phyloP scores from a whole-genome alignment of 2,113 vertebrate genomes.

The Sigmodon hispidus region DNA sequence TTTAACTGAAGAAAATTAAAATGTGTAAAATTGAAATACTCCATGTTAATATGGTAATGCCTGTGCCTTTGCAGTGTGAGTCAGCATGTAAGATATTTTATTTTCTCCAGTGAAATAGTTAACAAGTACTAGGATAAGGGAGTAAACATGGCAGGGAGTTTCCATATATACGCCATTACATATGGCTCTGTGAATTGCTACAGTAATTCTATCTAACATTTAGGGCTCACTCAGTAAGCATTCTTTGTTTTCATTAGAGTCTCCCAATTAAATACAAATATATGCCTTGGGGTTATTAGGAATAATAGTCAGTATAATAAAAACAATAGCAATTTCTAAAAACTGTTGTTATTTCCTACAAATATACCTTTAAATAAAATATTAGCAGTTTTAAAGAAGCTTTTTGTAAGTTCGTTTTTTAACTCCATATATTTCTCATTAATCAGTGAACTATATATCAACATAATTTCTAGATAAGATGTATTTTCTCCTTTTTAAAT shows the following conservation, averaged over 20 bases:
- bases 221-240: background rate
- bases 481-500: slow-evolving; percentile 79
- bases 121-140: background rate
- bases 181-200: slow-evolving; percentile 40
- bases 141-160: background rate
- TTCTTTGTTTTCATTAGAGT: slow-evolving; percentile 62
- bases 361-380: slow-evolving; percentile 56
- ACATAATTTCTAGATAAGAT: slow-evolving; percentile 78
- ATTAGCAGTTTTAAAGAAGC: slow-evolving; percentile 57
- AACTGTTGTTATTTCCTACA: slow-evolving; percentile 27
- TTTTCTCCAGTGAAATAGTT: slow-evolving; percentile 1
- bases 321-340: slow-evolving; percentile 39
- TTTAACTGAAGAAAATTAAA: slow-evolving; percentile 46
- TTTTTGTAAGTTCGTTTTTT: slow-evolving; percentile 61
- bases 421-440: slow-evolving; percentile 64
- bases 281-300: slow-evolving; percentile 60
- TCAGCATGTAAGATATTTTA: background rate
- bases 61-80: slow-evolving; percentile 26
- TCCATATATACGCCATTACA: background rate
- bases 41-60: slow-evolving; percentile 18
- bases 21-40: slow-evolving; percentile 19
- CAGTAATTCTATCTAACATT: background rate
- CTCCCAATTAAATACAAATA: slow-evolving; percentile 70
- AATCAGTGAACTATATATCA: slow-evolving; percentile 70
- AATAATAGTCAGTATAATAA: slow-evolving; percentile 60